Evolutionary conservation across 1,140 invertebrate species (phyloP), one percentile per base, ranked within the genome.

Genomic region (Homarus americanus): DNA sequence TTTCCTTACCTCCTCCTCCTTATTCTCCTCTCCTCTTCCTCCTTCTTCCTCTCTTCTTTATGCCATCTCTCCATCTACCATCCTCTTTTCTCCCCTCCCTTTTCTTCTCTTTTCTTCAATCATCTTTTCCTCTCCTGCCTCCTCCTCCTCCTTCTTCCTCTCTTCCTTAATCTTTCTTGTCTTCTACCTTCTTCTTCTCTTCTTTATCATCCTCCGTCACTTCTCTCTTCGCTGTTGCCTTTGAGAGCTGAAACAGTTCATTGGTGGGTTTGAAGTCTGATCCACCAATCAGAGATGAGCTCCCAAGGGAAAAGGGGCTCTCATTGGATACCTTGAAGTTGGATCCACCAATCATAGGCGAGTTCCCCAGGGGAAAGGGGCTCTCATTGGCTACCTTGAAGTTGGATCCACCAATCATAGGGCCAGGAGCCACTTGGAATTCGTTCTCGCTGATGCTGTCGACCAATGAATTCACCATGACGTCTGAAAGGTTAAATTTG

Each of bases 401-500:
- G 75, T 63, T 78, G 7, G 73, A 58, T 34, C 84, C 84, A 17
- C 84, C 84, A 28, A 87, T 32, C 72, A 87, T 15, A 17, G 84
- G 44, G 17, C 84, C 84, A 15, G 72, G 84, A 78, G n/a, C 84
- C 1, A 44, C n/a, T n/a, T 69, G 84, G 9, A 78, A 63, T 78
- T 87, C 84, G 9, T 53, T 76, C 44, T 88, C 86, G n/a, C 58
- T 66, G 75, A 88, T 24, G 40, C 76, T 88, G 76, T 88, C 86
- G 17, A 88, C 86, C 58, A 88, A 63, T 40, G 86, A 88, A 44
- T 79, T 80, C 38, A 88, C 86, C 41, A 88, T 80, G 1, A 88
- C 76, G 34, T 87, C 86, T 87, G 86, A 7, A 80, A 66, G 5
- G 66, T 24, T 34, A 20, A 32, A 24, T 79, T 32, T 40, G 24